Evolutionary conservation across 2,113 vertebrate genomes (phyloP).

Genomic region (Rhombomys opimus): DNA sequence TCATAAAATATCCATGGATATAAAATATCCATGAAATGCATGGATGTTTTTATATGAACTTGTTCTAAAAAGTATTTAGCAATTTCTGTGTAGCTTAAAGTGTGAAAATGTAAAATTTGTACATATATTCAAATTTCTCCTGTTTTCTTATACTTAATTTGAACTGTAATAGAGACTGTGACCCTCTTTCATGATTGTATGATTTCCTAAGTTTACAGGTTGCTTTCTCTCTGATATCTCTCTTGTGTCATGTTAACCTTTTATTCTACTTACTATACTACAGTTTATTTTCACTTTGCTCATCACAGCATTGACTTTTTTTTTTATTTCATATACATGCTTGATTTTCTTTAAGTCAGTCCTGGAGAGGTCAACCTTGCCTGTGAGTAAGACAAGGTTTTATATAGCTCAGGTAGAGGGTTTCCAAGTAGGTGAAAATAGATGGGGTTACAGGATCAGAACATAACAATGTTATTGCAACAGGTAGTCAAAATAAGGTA

Average conservation of each 20-base stretch:
- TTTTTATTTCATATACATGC: no score
- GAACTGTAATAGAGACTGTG: no score
- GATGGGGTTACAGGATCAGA: no score
- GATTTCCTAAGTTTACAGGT: neutral
- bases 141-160: neutral
- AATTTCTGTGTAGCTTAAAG: neutral
- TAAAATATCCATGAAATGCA: neutral
- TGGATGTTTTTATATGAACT: neutral
- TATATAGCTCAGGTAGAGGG: no score
- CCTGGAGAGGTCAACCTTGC: no score
- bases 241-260: neutral
- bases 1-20: neutral
- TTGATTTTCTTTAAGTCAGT: no score
- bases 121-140: neutral
- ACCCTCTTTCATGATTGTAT: no score
- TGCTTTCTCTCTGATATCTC: neutral
- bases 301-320: neutral
- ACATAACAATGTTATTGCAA: no score
- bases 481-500: no score
- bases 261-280: neutral
- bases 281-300: no score
- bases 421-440: no score
- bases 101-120: neutral
- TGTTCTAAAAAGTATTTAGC: neutral
- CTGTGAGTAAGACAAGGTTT: no score